A percentile compares a stretch with the other conserved stretches of the same genome.
These are phyloP conservation scores for Vesta saturnalis DNA, from an alignment of 2,888 invertebrate species.

Conservation along the genomic window DNA sequence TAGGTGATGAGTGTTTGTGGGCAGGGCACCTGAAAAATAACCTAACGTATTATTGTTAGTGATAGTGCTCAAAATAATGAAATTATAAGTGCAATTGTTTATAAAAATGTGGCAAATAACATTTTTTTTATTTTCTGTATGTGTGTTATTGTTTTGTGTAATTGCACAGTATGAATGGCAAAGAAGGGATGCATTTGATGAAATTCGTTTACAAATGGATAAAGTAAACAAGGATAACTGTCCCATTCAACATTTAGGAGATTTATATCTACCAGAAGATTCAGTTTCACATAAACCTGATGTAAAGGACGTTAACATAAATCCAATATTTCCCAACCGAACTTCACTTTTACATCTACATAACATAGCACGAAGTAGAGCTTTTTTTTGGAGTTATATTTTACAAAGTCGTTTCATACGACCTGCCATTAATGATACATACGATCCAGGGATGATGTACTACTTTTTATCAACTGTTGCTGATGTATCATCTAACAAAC, in stretches of 20 bases:
- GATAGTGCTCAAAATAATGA: neutral
- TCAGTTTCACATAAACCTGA: slow-evolving; percentile 92
- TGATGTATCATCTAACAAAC: slow-evolving; percentile 92
- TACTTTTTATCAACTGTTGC: slow-evolving; percentile 95
- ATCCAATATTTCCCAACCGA: slow-evolving; percentile 94
- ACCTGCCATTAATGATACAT: slow-evolving; percentile 90
- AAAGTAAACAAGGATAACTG: slow-evolving; percentile 90
- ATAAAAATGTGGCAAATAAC: slow-evolving; percentile 26
- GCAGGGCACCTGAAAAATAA: slow-evolving; percentile 29
- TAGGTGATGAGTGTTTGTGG: slow-evolving; percentile 35
- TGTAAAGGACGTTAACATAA: slow-evolving; percentile 92
- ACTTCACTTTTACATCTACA: slow-evolving; percentile 93
- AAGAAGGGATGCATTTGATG: slow-evolving; percentile 88
- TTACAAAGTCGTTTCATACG: slow-evolving; percentile 90
- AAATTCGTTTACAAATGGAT: slow-evolving; percentile 84
- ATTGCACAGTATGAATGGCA: slow-evolving; percentile 94
- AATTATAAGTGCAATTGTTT: slow-evolving; percentile 10
- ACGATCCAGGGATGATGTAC: slow-evolving; percentile 98
- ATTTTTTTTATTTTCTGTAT: slow-evolving; percentile 20
- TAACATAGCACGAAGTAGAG: slow-evolving; percentile 95
- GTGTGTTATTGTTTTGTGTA: slow-evolving; percentile 62
- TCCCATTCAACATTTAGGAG: slow-evolving; percentile 83
- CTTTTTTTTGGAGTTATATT: slow-evolving; percentile 96
- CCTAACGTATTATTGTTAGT: neutral
- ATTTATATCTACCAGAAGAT: slow-evolving; percentile 85